Percentiles rank a stretch among this genome's conserved stretches.
Conservation (phyloP, 2,797 vertebrate genomes). For the Clarias pachynema region DNA sequence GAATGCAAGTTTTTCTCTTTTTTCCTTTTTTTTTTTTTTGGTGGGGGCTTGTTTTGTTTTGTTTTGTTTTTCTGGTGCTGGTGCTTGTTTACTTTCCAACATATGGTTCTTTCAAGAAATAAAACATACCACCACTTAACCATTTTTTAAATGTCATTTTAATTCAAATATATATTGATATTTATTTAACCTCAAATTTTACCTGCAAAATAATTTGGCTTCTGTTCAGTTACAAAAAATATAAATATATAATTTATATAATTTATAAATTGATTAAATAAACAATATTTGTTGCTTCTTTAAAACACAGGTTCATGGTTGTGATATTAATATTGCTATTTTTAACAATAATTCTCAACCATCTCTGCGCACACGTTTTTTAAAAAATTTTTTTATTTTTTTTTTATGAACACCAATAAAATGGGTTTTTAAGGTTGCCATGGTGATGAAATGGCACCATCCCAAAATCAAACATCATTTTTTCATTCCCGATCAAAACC, state of each 20-base stretch:
- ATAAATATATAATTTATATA: not conserved
- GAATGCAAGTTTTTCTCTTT: not conserved
- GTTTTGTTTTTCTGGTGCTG: not conserved
- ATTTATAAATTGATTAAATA: not conserved
- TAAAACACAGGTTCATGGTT: not conserved
- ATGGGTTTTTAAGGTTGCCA: not conserved
- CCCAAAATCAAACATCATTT: not conserved
- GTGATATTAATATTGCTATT: not conserved
- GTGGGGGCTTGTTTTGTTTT: too few relatives aligned
- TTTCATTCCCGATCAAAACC: not conserved
- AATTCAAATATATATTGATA: too few relatives aligned
- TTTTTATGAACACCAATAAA: not conserved
- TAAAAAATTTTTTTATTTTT: not conserved
- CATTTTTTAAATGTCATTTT: not conserved
- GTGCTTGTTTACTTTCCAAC: not conserved
- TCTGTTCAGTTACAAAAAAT: not conserved
- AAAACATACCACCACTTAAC: not conserved
- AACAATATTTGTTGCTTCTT: not conserved
- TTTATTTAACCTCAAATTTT: not conserved
- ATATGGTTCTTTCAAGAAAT: not conserved
- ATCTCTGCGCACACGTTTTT: not conserved
- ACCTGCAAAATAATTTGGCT: not conserved
- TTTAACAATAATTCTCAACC: not conserved
- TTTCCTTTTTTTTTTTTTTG: too few relatives aligned
- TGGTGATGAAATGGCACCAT: not conserved